Conservation (phyloP, 2,113 vertebrate species). For the Monopterus albus region DNA sequence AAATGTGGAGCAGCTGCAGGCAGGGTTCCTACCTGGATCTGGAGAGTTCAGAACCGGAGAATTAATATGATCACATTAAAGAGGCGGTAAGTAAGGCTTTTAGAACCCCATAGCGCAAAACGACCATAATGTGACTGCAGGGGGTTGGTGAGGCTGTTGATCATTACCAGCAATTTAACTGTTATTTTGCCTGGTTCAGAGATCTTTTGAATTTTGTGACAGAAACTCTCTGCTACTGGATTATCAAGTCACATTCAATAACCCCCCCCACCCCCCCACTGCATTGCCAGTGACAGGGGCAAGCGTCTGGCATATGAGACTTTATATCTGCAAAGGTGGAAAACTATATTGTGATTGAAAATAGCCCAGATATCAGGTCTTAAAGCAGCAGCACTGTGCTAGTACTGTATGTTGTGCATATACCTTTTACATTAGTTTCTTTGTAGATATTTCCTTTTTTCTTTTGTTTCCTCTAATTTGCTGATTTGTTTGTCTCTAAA, state of each 20-base stretch:
- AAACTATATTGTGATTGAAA: slow-evolving; percentile 15
- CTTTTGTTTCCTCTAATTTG: slow-evolving; percentile 2
- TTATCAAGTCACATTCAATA: slow-evolving; percentile 2
- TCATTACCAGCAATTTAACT: slow-evolving; percentile 16
- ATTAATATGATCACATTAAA: slow-evolving; percentile 38
- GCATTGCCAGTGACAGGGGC: no score
- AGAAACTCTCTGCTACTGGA: not conserved
- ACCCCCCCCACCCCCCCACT: not conserved
- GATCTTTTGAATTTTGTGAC: slow-evolving; percentile 14
- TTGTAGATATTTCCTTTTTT: slow-evolving; percentile 6
- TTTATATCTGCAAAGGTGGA: slow-evolving; percentile 19
- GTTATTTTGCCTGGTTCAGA: slow-evolving; percentile 8
- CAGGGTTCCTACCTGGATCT: slow-evolving; percentile 35
- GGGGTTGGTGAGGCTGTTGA: slow-evolving; percentile 15
- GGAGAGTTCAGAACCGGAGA: slow-evolving; percentile 22
- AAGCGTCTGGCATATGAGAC: no score
- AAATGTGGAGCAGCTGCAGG: slow-evolving; percentile 56
- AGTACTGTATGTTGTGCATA: not conserved
- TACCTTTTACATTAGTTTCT: not conserved
- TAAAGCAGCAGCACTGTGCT: not conserved
- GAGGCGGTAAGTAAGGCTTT: slow-evolving; percentile 9
- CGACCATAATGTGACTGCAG: slow-evolving; percentile 13
- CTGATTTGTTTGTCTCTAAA: not conserved
- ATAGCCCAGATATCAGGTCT: not conserved
- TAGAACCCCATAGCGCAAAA: slow-evolving; percentile 8